Base-by-base conservation (phyloP, 2,113 vertebrate species). In the Anarrhichthys ocellatus region DNA sequence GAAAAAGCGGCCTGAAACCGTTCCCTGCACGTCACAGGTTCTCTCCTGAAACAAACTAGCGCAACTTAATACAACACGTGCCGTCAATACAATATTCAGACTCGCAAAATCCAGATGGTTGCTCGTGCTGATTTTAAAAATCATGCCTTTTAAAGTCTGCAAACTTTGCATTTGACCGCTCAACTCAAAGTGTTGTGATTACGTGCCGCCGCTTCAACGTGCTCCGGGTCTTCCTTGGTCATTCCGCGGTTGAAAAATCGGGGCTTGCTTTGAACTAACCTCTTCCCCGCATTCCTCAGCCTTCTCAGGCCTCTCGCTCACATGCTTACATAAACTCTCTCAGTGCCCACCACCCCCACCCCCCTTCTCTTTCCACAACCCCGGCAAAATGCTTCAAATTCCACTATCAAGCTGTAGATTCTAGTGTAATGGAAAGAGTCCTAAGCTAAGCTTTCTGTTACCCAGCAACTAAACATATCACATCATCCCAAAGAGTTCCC, bases 331-430 rank as follows among this genome's bases (percentile, higher is more conserved):
- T 93, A 94, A 94, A 95, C 92, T 88, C 91, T 94, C 91, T 92
- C 93, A 91, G 87, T 78, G 64, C 73, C 50, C 46, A 54, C 79
- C 44, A 61, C n/a, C 69, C 32, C 71, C 59, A 52, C 68, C 73
- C 56, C 66, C 61, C 40, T 48, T 81, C 85, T 86, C 76, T 84
- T 77, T 91, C 91, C 80, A 92, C 86, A 90, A 92, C 83, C 78
- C 76, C 78, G 86, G 87, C 81, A 89, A 90, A 93, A 95, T 95
- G 91, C 90, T 95, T 95, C 62, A 88, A 90, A 96, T 96, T 96
- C 95, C 94, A 86, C 81, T 22, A 84, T 76, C 87, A 81, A 54
- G 17, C 81, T 88, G 82, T 88, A 63, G 83, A 83, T 83, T 42
- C 59, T 18, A 58, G 61, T 83, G 83, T 81, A 84, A 92, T 71